A percentile compares a stretch with the other conserved stretches of the same genome.
Conservation (phyloP, 2,797 vertebrate genomes). For the Notoglanidium macrostoma region DNA sequence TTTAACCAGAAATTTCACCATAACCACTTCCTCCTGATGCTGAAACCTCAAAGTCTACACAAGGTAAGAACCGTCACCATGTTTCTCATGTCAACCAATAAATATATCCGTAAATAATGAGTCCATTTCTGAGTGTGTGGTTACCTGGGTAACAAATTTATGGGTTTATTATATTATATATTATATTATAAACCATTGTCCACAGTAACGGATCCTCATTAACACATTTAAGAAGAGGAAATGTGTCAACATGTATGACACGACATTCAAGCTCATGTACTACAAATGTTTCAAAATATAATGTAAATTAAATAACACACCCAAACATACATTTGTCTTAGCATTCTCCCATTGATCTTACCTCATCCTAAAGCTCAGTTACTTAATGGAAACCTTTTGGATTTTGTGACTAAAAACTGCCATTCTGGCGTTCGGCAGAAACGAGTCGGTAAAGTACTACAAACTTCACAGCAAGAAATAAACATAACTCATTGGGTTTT, state of each 20-base stretch:
- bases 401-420: not conserved
- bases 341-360: not conserved
- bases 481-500: not conserved
- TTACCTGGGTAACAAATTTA: not conserved
- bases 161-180: not conserved
- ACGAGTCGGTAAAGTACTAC: not conserved
- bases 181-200: not conserved
- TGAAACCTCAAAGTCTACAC: conserved; percentile 32
- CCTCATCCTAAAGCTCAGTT: not conserved
- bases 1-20: conserved; percentile 33
- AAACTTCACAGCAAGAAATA: not conserved
- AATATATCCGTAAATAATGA: not conserved
- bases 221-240: not conserved
- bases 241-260: not conserved
- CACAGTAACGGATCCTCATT: not conserved
- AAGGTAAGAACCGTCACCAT: not conserved
- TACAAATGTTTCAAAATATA: not conserved
- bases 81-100: not conserved
- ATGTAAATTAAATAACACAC: not conserved
- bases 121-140: not conserved
- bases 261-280: not conserved
- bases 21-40: conserved; percentile 31
- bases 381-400: not conserved
- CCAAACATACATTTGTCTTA: not conserved
- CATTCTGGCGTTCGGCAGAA: not conserved